phyloP scores from a whole-genome alignment of 2,113 vertebrate species.

The Lampris megalopsis region DNA sequence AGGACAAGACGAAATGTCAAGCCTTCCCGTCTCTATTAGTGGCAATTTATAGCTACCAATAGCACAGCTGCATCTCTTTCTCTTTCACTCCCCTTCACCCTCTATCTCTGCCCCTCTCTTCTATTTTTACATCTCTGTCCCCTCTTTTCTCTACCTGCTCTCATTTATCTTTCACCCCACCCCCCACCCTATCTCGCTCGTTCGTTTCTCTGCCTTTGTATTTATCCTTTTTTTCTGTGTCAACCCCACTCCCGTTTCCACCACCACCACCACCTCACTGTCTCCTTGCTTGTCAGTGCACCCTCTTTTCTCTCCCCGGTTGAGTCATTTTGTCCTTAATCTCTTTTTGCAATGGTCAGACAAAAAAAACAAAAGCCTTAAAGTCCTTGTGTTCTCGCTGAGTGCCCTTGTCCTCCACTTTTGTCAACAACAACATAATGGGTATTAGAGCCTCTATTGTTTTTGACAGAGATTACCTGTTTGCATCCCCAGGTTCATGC shows the following conservation, averaged over 20 bases:
- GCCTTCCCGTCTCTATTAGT: conserved; percentile 78
- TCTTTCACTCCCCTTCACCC: conserved; percentile 62
- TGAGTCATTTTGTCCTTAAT: conserved; percentile 65
- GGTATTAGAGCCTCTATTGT: conserved; percentile 31
- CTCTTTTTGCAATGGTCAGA: conserved; percentile 55
- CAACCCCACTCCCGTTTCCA: conserved; percentile 70
- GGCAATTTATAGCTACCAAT: conserved; percentile 82
- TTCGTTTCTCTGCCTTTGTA: conserved; percentile 66
- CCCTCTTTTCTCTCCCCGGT: conserved; percentile 71
- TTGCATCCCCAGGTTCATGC: conserved; percentile 73
- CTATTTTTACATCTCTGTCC: conserved; percentile 75
- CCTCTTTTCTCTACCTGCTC: conserved; percentile 79
- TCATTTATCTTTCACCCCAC: conserved; percentile 80
- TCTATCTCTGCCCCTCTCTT: conserved; percentile 74
- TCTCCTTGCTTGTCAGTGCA: conserved; percentile 58
- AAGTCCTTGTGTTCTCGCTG: conserved; percentile 32
- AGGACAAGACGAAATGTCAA: conserved; percentile 80
- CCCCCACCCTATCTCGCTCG: conserved; percentile 61
- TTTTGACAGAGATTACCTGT: conserved; percentile 53
- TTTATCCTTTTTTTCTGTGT: conserved; percentile 72
- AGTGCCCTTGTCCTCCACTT: conserved; percentile 20
- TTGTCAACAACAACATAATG: conserved; percentile 46
- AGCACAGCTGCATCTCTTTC: conserved; percentile 62
- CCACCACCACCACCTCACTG: conserved; percentile 69
- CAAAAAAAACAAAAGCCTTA: conserved; percentile 57